phyloP scores from a whole-genome alignment of 2,113 vertebrate genomes.

The Mirounga angustirostris region DNA sequence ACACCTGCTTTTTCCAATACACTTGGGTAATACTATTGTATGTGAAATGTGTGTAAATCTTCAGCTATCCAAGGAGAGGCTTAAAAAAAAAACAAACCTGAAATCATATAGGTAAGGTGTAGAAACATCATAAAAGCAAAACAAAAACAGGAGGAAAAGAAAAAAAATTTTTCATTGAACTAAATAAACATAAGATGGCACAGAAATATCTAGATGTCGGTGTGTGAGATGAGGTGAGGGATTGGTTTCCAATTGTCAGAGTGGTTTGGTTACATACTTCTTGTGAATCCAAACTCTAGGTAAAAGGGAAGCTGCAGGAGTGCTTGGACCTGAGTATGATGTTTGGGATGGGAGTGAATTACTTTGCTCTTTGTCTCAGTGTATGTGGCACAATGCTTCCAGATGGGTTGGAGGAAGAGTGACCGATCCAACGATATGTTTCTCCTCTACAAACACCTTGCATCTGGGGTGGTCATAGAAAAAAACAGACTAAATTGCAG shows the following conservation, averaged over 20 bases:
- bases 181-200: not conserved
- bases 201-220: not conserved
- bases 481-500: not conserved
- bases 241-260: not conserved
- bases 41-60: not conserved
- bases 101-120: not conserved
- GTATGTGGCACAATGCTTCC: not conserved
- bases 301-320: not conserved
- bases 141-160: not conserved
- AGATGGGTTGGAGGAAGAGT: not conserved
- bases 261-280: too few relatives aligned
- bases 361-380: not conserved
- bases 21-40: not conserved
- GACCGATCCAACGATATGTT: rapidly evolving
- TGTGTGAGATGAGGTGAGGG: not conserved
- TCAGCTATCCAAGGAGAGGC: not conserved
- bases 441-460: not conserved
- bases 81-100: not conserved
- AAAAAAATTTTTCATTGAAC: not conserved
- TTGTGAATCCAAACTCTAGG: not conserved
- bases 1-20: not conserved
- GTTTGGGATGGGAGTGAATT: too few relatives aligned
- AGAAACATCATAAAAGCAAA: not conserved
- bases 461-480: not conserved
- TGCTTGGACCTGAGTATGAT: too few relatives aligned